Evolutionary conservation across 2,888 invertebrate genomes (phyloP), one percentile per base, ranked within the genome.

Genomic region (Nezara viridula): DNA sequence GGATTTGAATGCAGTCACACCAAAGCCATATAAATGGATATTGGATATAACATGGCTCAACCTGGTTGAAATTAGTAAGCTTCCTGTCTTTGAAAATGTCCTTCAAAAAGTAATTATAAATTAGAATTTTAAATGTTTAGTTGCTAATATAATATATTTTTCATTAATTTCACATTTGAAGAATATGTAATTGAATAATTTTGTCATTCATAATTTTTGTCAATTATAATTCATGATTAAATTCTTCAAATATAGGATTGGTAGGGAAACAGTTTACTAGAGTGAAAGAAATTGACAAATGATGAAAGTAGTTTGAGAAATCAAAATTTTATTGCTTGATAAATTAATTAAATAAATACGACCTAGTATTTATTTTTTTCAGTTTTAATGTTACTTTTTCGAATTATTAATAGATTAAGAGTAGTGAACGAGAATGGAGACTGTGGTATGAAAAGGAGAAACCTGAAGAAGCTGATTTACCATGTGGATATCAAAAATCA

Each of bases 21-120:
- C 98, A 0, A 98, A 98, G 93, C 98, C 98, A 0, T 98, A 98
- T 92, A 95, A 95, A 91, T 99, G 98, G 98, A 98, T 99, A 92
- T 94, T 98, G 89, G 98, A 98, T 92, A 97, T 98, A 91, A 98
- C 98, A 0, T 99, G 98, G 98, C 93, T 98, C 66, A 99, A 99
- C 94, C 94, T 98, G 91, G 98, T 98, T 0, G 98, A 98, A 93
- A 97, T 99, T 37, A 97, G 96, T 92, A 97, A 97, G 92, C 93
- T 98, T 89, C 94, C 95, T 49, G 95, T 94, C 21, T 98, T 98
- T 93, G 94, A 94, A 3, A 96, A 96, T 91, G 95, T 98, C 87
- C 93, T 98, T 40, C 94, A 95, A 60, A 96, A 96, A 93, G 96
- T 96, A 92, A 92, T 92, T 44, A 81, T 44, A 24, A 81, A 47